Base-by-base conservation (phyloP, 2,113 vertebrate genomes). In the Mastomys natalensis region DNA sequence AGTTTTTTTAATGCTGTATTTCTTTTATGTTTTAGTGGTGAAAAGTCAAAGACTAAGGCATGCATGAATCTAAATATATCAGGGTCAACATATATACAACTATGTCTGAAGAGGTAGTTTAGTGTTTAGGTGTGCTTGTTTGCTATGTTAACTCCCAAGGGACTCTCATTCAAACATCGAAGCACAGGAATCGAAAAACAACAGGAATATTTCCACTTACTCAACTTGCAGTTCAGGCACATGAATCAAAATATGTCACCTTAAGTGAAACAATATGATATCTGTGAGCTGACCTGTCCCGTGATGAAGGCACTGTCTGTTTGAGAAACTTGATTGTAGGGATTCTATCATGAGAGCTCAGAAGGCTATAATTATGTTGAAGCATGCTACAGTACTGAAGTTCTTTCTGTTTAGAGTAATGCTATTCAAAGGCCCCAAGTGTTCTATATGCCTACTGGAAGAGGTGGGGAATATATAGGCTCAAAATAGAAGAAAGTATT, bases 241-340 rank as follows among this genome's bases (percentile, higher is more conserved):
- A 19, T 58, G 31, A 11, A 88, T 81, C 43, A 93, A 66, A 94
- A 82, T 60, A 40, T 55, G 74, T 84, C 55, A 3, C 29, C 40
- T 80, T 96, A 13, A 87, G 66, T 85, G 84, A 77, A 45, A 45
- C 58, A 64, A 31, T 76, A 93, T 64, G 37, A 85, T 64, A 21
- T 37, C n/a, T 24, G 24, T 53, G 29, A 91, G 43, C n/a, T 81
- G 34, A 13, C 80, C 31, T 16, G 68, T 74, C 21, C 1, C 48
- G 24, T 22, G 40, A 45, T 45, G 7, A 60, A 24, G 37, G 13
- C 40, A 16, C 4, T 8, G 22, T 60, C 26, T 45, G 17, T 15
- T 17, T 43, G 16, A 21, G 10, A 96, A 55, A 10, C 5, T 85
- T 16, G 26, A 4, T 88, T 84, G 82, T 3, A 87, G 29, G 37